These are phyloP conservation scores for Ochropleura plecta DNA, from an alignment of 2,888 invertebrate genomes.

Conservation along the genomic window DNA sequence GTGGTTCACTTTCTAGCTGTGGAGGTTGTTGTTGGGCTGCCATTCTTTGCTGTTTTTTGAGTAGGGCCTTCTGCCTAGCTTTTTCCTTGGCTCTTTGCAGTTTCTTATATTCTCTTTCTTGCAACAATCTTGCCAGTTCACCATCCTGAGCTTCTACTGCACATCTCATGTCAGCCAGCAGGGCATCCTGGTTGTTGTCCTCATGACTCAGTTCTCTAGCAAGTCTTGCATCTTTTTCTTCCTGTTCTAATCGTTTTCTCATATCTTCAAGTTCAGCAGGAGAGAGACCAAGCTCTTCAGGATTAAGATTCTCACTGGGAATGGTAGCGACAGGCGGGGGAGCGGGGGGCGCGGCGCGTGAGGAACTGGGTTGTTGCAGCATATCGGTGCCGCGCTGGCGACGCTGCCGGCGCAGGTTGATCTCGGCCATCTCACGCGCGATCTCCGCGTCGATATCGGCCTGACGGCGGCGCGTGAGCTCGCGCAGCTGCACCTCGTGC, in stretches of 20 bases:
- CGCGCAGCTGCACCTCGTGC: slow-evolving; percentile 81
- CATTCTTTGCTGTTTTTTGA: slow-evolving; percentile 85
- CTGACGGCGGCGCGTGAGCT: slow-evolving; percentile 82
- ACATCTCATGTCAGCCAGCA: slow-evolving; percentile 86
- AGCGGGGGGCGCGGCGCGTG: slow-evolving; percentile 74
- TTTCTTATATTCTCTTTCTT: slow-evolving; percentile 88
- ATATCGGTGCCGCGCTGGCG: slow-evolving; percentile 77
- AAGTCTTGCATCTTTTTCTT: slow-evolving; percentile 84
- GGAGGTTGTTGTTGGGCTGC: slow-evolving; percentile 72
- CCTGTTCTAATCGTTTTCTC: slow-evolving; percentile 83
- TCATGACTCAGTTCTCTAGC: slow-evolving; percentile 84
- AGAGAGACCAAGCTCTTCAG: slow-evolving; percentile 85
- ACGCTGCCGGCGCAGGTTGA: slow-evolving; percentile 84
- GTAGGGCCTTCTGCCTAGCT: slow-evolving; percentile 85
- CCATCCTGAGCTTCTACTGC: slow-evolving; percentile 89
- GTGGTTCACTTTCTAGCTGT: slow-evolving; percentile 59
- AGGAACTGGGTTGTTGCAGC: slow-evolving; percentile 80
- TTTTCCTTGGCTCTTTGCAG: slow-evolving; percentile 87
- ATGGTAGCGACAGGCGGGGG: slow-evolving; percentile 61
- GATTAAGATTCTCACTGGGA: slow-evolving; percentile 72
- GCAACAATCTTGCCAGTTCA: slow-evolving; percentile 84
- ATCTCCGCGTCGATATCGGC: slow-evolving; percentile 88
- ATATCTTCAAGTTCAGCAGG: slow-evolving; percentile 84
- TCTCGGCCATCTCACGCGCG: slow-evolving; percentile 87
- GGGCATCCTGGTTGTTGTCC: slow-evolving; percentile 81